These are phyloP conservation scores for Oophaga sylvatica DNA, from an alignment of 2,797 vertebrate genomes.

Conservation along the genomic window DNA sequence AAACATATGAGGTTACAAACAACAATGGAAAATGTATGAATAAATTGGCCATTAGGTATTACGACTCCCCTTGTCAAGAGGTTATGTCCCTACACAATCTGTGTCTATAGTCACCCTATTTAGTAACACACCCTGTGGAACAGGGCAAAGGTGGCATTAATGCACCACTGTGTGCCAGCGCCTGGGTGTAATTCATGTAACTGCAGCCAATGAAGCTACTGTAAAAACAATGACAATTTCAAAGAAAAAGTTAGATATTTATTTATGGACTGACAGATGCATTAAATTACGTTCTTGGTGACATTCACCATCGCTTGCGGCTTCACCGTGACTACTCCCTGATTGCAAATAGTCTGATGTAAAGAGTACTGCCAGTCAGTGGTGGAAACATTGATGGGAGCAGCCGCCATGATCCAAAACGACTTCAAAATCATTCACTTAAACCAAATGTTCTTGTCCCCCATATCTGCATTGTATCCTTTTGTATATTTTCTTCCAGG, in stretches of 20 bases:
- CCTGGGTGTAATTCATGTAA: not conserved
- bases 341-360: not conserved
- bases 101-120: no score
- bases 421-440: slow-evolving; percentile 27
- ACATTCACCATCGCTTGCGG: not conserved
- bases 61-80: no score
- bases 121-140: no score
- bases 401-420: not conserved
- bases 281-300: not conserved
- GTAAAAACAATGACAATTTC: not conserved
- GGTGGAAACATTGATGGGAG: not conserved
- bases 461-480: slow-evolving; percentile 56
- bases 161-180: not conserved
- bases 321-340: not conserved
- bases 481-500: slow-evolving; percentile 46
- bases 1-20: no score
- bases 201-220: not conserved
- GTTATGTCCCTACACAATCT: no score
- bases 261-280: not conserved
- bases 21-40: no score
- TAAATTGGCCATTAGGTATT: no score
- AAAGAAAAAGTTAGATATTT: not conserved
- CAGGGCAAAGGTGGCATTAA: no score
- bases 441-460: slow-evolving; percentile 56
- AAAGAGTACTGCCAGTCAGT: not conserved